Evolutionary conservation across 2,888 invertebrate species (phyloP), one percentile per base, ranked within the genome.

Genomic region (Torymus tubicola): DNA sequence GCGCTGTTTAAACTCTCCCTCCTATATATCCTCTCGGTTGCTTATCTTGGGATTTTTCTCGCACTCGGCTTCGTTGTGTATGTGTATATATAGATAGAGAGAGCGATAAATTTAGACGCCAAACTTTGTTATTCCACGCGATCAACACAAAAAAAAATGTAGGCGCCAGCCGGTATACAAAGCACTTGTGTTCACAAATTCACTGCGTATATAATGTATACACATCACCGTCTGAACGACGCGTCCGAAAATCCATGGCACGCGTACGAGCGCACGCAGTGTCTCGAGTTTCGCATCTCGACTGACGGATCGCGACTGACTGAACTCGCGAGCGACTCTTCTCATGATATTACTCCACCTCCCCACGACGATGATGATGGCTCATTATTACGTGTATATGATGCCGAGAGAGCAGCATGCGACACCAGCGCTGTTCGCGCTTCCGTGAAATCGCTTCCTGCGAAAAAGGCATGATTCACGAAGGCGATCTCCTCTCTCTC

Each of bases 201-300:
- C 31, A 31, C 31, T 31, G 31, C 31, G 31, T 31, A 8, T 42
- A 42, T 42, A 42, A 42, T 42, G 10, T 42, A 31, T 31, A 42
- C 42, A 42, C 8, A 5, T 21, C 21, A 21, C 8, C 1, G 42
- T 8, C 42, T 8, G 42, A 42, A 8, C 42, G 8, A 42, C 42
- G 42, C 42, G 42, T 8, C 24, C 10, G 11, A 52, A 65, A 65
- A 24, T 65, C 14, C 52, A 18, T 52, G 18, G 31, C 24, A 61
- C 12, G 24, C 61, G 21, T 85, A 87, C 65, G 65, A 8, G 13
- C 21, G 1, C 53, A 21, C 11, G 53, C 14, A 16, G 16, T 55
- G 16, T 86, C 84, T 84, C 85, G 85, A 84, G 85, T 85, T 86
- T 84, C 82, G 85, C 86, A 85, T 86, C 86, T 63, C 63, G 55